These are phyloP conservation scores for Marcusenius ussheri DNA, from an alignment of 2,113 vertebrate species.

Conservation along the genomic window DNA sequence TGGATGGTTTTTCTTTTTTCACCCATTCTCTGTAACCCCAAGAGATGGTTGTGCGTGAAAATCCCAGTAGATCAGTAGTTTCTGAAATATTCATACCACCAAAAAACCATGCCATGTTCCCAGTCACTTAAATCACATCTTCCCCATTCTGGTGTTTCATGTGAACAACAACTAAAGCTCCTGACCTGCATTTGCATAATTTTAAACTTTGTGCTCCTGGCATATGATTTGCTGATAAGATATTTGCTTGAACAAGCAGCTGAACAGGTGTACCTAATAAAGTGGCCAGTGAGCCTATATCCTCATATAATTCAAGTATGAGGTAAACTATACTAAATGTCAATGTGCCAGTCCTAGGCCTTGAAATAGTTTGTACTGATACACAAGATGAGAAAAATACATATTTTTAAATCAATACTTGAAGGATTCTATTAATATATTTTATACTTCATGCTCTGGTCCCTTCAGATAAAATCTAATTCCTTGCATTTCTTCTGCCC, in stretches of 20 bases:
- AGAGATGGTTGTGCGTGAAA: neutral
- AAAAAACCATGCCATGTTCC: neutral
- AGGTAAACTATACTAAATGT: neutral
- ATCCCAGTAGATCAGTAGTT: neutral
- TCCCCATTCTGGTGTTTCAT: neutral
- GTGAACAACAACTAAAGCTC: neutral
- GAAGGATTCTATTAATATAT: constrained; percentile 13
- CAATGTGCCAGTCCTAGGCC: neutral
- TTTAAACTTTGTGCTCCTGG: neutral
- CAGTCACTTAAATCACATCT: neutral
- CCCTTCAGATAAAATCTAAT: constrained; percentile 5
- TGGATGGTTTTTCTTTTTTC: neutral
- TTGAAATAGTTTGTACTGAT: neutral
- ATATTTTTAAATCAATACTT: neutral
- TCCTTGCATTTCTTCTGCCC: neutral
- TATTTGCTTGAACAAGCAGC: neutral
- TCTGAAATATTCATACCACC: neutral
- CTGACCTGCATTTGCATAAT: neutral
- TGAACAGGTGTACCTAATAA: neutral
- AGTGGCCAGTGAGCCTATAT: neutral
- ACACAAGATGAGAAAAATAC: neutral
- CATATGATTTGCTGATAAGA: neutral
- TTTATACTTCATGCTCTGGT: constrained; percentile 3
- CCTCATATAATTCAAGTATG: neutral
- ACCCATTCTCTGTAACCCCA: neutral